phyloP scores from a whole-genome alignment of 2,888 invertebrate species.

The Melanargia galathea region DNA sequence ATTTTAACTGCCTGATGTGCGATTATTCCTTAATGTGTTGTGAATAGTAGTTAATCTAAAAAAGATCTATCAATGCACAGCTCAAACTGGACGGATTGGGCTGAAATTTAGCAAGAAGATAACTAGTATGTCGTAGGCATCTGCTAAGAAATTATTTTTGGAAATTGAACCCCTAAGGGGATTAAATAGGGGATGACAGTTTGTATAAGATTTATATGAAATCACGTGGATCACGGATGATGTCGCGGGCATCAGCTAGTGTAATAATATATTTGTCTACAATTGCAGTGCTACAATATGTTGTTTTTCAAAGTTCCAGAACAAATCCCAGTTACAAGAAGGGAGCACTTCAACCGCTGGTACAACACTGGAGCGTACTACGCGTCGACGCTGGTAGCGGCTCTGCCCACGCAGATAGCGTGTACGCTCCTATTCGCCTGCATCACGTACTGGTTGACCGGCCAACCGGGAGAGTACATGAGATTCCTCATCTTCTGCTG shows the following conservation, averaged over 20 bases:
- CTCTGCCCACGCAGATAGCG: constrained; percentile 90
- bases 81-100: no score
- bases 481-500: constrained; percentile 88
- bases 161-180: no score
- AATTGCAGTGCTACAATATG: neutral
- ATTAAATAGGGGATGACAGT: no score
- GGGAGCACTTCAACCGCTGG: constrained; percentile 95
- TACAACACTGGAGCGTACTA: constrained; percentile 93
- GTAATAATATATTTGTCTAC: neutral
- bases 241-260: no score
- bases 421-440: constrained; percentile 89
- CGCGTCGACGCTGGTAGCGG: constrained; percentile 88
- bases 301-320: constrained; percentile 85
- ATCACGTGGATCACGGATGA: no score
- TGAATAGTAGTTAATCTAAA: no score
- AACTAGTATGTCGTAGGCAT: no score
- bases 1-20: neutral
- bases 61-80: no score
- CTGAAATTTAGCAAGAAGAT: no score
- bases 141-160: no score
- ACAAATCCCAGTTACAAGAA: constrained; percentile 89
- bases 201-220: no score
- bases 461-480: constrained; percentile 89
- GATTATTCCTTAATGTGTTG: no score
- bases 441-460: constrained; percentile 93